Percentiles rank a stretch among this genome's conserved stretches.
phyloP scores from a whole-genome alignment of 1,140 invertebrate species.

The Drosophila rufa region DNA sequence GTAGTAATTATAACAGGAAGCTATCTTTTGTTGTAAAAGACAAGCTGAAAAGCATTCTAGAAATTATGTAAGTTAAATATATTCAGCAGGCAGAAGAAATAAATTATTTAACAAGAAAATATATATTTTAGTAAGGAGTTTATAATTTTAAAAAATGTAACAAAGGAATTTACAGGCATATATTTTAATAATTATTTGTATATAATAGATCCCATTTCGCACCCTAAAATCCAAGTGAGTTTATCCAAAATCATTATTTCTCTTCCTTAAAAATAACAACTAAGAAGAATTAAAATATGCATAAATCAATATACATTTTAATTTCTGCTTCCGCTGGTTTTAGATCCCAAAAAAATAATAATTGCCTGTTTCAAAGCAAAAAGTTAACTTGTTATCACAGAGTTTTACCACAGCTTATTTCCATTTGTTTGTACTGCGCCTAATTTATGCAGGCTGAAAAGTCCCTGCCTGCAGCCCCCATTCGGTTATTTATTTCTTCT shows the following conservation, averaged over 20 bases:
- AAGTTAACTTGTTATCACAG: slow-evolving; percentile 19
- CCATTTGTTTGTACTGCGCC: slow-evolving; percentile 21
- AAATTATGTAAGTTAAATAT: not conserved
- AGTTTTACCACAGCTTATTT: slow-evolving; percentile 11
- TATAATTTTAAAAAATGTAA: too few relatives aligned
- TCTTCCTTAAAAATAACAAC: not conserved
- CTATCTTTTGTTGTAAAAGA: not conserved
- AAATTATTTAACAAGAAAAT: not conserved
- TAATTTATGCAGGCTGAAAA: slow-evolving; percentile 55
- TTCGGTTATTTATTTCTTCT: slow-evolving; percentile 24
- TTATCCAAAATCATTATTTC: not conserved
- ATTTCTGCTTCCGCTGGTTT: too few relatives aligned
- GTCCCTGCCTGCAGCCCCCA: not conserved
- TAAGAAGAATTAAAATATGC: not conserved
- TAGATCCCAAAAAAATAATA: slow-evolving; percentile 10
- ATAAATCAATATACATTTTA: not conserved
- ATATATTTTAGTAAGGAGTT: not conserved
- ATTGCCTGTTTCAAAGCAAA: slow-evolving; percentile 40
- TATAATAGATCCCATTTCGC: not conserved
- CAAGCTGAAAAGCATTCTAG: not conserved
- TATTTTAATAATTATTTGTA: not conserved
- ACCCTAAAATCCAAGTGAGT: not conserved
- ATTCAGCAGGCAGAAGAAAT: not conserved
- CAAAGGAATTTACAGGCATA: too few relatives aligned
- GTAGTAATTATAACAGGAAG: slow-evolving; percentile 8